These are phyloP conservation scores for Calvadosia cruxmelitensis DNA, from an alignment of 30 jellyfish, hydroid and myxozoan species.

Conservation along the genomic window DNA sequence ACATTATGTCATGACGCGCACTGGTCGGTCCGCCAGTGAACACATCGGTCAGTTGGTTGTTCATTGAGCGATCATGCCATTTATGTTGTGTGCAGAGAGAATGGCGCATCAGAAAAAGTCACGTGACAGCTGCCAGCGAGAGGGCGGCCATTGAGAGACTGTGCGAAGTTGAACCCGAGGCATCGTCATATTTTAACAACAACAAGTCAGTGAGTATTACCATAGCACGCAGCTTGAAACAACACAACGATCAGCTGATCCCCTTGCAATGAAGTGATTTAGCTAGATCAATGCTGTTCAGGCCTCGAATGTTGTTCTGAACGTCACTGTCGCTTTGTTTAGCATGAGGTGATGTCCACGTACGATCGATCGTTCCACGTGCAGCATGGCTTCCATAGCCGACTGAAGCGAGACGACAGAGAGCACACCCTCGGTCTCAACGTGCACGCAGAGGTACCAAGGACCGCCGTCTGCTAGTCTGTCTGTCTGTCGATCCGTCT, in stretches of 20 bases:
- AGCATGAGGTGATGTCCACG: conserved; percentile 46
- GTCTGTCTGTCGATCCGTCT: no score
- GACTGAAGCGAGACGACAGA: conserved; percentile 42
- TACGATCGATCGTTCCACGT: conserved; percentile 70
- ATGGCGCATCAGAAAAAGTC: conserved; percentile 29
- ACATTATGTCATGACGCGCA: no score
- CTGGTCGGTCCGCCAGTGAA: no score
- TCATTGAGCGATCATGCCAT: no score
- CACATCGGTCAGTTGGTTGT: no score
- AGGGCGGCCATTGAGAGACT: conserved; percentile 23
- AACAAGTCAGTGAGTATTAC: conserved; percentile 35
- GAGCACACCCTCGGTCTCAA: conserved; percentile 42
- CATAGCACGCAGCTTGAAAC: no score
- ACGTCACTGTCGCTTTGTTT: no score
- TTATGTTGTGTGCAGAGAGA: conserved; percentile 51
- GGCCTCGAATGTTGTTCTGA: no score
- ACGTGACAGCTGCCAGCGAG: conserved; percentile 37
- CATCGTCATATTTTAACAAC: conserved; percentile 51
- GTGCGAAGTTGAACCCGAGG: background rate
- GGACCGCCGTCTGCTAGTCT: background rate
- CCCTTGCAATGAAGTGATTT: no score
- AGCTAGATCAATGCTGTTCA: no score
- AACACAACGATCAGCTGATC: no score
- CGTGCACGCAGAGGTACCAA: conserved; percentile 49
- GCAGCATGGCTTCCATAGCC: conserved; percentile 49